phyloP scores from a whole-genome alignment of 2,888 invertebrate genomes.

The Ectobius pallidus region DNA sequence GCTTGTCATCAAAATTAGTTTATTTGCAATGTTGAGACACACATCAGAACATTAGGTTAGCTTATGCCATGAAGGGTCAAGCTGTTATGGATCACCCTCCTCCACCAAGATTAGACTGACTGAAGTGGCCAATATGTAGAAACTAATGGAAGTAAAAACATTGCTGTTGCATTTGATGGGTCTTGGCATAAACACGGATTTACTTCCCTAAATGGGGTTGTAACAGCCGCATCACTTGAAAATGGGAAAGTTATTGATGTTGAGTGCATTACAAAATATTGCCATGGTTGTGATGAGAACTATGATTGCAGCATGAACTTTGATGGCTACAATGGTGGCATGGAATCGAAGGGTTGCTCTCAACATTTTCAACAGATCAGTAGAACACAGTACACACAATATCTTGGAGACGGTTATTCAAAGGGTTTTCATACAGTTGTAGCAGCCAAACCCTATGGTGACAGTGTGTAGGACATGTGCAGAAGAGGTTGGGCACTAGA shows the following conservation, averaged over 20 bases:
- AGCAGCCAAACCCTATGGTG: not conserved
- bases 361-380: too few species aligned
- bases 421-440: too few species aligned
- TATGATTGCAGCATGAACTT: not conserved
- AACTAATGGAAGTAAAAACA: not conserved
- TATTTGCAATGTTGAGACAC: not conserved
- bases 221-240: not conserved
- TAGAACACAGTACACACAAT: too few species aligned
- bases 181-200: too few species aligned
- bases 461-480: slow-evolving; percentile 6
- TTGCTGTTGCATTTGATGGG: not conserved
- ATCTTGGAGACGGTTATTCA: too few species aligned
- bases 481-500: too few species aligned
- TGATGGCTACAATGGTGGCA: not conserved
- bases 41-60: not conserved
- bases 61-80: not conserved
- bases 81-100: not conserved
- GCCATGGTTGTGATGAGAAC: not conserved
- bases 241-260: slow-evolving; percentile 5
- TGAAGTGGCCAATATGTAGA: not conserved
- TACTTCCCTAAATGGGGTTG: not conserved
- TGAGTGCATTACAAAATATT: not conserved
- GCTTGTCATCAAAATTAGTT: not conserved
- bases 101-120: not conserved
- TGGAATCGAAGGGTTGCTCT: not conserved